phyloP scores from a whole-genome alignment of 1,140 invertebrate genomes.

The Campoletis sonorensis region DNA sequence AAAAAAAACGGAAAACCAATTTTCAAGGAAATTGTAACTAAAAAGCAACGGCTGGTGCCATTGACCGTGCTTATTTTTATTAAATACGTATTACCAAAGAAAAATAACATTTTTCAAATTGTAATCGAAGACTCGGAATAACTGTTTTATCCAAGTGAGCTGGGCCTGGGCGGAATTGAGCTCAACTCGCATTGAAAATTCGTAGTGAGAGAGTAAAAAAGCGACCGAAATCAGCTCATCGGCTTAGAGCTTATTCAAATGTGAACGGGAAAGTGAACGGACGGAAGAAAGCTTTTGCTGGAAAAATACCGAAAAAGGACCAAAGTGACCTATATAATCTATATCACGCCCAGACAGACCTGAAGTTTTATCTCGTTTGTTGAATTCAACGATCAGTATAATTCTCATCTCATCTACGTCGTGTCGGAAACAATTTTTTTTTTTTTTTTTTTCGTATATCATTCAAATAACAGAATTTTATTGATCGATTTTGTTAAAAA shows the following conservation, averaged over 20 bases:
- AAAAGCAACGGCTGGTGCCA: no score
- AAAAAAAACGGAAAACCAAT: no score
- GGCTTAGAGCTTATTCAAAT: constrained; percentile 60
- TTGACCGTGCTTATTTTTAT: no score
- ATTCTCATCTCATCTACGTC: no score
- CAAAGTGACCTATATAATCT: neutral
- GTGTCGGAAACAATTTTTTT: no score
- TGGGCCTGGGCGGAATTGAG: constrained; percentile 21
- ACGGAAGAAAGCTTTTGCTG: constrained; percentile 6
- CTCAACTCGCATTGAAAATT: constrained; percentile 53
- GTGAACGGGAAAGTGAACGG: constrained; percentile 38
- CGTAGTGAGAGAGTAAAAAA: constrained; percentile 49
- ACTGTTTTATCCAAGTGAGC: neutral
- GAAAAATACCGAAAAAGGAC: neutral
- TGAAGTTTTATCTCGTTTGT: no score
- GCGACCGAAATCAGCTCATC: constrained; percentile 57
- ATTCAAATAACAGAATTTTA: no score
- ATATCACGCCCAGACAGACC: neutral
- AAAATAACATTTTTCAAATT: neutral
- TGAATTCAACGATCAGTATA: no score
- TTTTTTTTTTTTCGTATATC: no score
- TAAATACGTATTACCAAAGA: neutral
- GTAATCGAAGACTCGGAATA: neutral
- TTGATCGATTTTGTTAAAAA: no score
- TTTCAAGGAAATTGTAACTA: no score